A percentile compares a stretch with the other conserved stretches of the same genome.
Evolutionary conservation across 2,113 vertebrate species (phyloP).

Genomic region (Scytalopus superciliaris): DNA sequence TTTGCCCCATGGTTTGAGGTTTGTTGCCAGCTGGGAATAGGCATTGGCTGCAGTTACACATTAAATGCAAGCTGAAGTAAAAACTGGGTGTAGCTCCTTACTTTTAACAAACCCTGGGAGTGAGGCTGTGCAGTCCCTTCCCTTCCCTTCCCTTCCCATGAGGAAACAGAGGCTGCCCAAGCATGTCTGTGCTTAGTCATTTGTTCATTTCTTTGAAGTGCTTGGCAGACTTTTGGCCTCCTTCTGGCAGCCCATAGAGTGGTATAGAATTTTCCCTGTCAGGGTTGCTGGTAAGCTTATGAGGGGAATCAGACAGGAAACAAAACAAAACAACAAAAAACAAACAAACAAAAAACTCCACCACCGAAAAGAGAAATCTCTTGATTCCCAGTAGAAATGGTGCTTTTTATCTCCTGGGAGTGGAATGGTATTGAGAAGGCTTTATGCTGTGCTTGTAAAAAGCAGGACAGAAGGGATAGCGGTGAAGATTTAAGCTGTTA

Average conservation of each 20-base stretch:
- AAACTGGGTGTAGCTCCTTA: not conserved
- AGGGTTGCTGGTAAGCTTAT: not conserved
- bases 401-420: not conserved
- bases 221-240: not conserved
- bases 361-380: not conserved
- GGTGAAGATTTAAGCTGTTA: not conserved
- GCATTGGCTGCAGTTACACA: not conserved
- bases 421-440: not conserved
- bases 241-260: not conserved
- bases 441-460: not conserved
- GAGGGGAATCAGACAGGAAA: not conserved
- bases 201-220: not conserved
- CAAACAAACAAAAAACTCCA: not conserved
- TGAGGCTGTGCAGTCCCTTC: not conserved
- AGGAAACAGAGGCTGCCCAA: not conserved
- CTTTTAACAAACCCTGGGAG: not conserved
- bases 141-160: not conserved
- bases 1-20: not conserved
- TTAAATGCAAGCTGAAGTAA: not conserved
- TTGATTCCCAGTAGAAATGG: not conserved
- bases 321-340: not conserved
- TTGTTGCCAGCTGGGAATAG: not conserved
- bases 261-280: not conserved
- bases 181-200: not conserved
- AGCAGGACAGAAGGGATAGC: not conserved